A percentile compares a stretch with the other conserved stretches of the same genome.
These are phyloP conservation scores for Epinotia brunnichana DNA, from an alignment of 2,888 invertebrate genomes.

Conservation along the genomic window DNA sequence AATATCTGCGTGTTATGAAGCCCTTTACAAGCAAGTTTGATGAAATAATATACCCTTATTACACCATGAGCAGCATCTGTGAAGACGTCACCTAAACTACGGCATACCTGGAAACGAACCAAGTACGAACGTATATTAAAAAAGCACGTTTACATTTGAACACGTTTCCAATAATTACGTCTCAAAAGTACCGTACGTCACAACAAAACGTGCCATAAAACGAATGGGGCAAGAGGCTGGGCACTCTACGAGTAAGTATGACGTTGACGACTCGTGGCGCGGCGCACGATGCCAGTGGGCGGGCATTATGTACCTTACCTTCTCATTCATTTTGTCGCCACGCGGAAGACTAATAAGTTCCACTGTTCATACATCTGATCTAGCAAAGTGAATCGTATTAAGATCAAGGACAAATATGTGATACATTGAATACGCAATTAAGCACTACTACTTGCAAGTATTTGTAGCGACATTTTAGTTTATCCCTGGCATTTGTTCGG, in stretches of 20 bases:
- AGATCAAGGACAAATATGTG: constrained; percentile 10
- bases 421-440: constrained; percentile 22
- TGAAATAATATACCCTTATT: no score
- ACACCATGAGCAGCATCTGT: no score
- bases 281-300: constrained; percentile 6
- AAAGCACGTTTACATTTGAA: neutral
- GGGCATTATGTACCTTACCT: neutral
- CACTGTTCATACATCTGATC: neutral
- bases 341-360: constrained; percentile 6
- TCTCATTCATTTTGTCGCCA: neutral
- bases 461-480: constrained; percentile 1
- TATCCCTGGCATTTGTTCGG: neutral
- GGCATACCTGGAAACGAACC: no score
- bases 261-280: neutral
- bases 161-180: constrained; percentile 10
- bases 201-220: constrained; percentile 8
- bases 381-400: neutral
- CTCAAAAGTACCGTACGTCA: neutral
- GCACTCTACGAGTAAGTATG: no score
- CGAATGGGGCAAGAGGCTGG: neutral
- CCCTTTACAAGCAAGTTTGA: no score
- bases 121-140: no score
- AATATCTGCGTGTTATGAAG: no score
- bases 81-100: no score
- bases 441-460: neutral